phyloP scores from a whole-genome alignment of 2,888 invertebrate genomes.

The Pristionchus fissidentatus region DNA sequence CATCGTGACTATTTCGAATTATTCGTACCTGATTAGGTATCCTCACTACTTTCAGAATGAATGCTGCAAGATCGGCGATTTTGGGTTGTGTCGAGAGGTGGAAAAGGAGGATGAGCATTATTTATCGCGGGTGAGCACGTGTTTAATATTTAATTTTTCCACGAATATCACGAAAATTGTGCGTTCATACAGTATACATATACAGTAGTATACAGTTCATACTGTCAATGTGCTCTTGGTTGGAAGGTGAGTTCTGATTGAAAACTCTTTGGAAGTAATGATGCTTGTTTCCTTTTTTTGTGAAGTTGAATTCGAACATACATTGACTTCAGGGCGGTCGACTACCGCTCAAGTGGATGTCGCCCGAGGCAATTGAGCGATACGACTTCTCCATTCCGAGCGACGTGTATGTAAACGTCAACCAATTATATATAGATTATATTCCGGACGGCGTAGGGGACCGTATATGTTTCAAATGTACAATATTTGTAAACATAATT shows the following conservation, averaged over 20 bases:
- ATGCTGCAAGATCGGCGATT: constrained; percentile 41
- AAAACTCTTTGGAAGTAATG: neutral
- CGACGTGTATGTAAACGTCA: too few species aligned
- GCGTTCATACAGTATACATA: too few species aligned
- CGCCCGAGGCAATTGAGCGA: constrained; percentile 19
- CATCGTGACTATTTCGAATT: too few species aligned
- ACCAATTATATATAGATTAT: too few species aligned
- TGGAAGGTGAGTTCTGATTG: too few species aligned
- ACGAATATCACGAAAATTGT: neutral
- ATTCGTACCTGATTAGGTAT: too few species aligned
- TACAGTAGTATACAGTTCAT: too few species aligned
- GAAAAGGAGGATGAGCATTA: constrained; percentile 36
- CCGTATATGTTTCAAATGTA: too few species aligned
- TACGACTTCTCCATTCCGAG: constrained; percentile 37
- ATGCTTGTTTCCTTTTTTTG: neutral
- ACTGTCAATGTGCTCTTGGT: too few species aligned
- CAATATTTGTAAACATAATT: too few species aligned
- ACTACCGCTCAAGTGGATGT: constrained; percentile 40
- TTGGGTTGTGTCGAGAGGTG: constrained; percentile 26
- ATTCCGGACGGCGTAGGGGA: too few species aligned
- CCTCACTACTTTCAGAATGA: neutral
- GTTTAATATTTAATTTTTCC: too few species aligned
- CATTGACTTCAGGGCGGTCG: constrained; percentile 27
- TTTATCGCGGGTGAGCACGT: neutral
- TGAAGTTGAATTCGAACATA: neutral